phyloP scores from a whole-genome alignment of 2,113 vertebrate genomes.

The Malaclemys terrapin region DNA sequence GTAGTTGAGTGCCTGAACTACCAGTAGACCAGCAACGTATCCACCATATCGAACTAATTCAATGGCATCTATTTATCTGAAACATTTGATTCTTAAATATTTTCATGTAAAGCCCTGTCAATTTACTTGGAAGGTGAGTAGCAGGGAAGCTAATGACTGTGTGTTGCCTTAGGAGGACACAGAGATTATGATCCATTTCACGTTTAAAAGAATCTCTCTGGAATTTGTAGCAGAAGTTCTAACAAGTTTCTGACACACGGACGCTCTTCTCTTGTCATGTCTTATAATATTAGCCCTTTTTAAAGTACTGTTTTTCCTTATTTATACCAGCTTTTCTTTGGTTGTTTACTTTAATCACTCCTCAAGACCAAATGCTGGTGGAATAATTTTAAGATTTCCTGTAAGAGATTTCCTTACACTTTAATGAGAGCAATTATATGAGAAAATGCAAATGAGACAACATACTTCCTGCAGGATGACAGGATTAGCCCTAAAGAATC shows the following conservation, averaged over 20 bases:
- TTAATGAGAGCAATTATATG: slow-evolving; percentile 41
- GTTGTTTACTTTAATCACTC: slow-evolving; percentile 21
- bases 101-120: neutral
- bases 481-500: neutral
- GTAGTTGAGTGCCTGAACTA: neutral
- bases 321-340: neutral
- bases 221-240: neutral
- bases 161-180: neutral
- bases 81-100: neutral
- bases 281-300: neutral
- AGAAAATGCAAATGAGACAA: neutral
- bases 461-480: slow-evolving; percentile 3
- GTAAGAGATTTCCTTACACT: slow-evolving; percentile 17
- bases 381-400: slow-evolving; percentile 4
- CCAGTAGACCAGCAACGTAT: accelerated
- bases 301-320: neutral
- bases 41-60: neutral
- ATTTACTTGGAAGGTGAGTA: neutral
- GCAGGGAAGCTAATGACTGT: neutral
- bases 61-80: neutral
- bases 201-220: neutral
- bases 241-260: neutral
- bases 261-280: neutral
- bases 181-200: neutral
- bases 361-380: neutral